Evolutionary conservation across 2,888 invertebrate genomes (phyloP).

Genomic region (Pedicia rivosa): DNA sequence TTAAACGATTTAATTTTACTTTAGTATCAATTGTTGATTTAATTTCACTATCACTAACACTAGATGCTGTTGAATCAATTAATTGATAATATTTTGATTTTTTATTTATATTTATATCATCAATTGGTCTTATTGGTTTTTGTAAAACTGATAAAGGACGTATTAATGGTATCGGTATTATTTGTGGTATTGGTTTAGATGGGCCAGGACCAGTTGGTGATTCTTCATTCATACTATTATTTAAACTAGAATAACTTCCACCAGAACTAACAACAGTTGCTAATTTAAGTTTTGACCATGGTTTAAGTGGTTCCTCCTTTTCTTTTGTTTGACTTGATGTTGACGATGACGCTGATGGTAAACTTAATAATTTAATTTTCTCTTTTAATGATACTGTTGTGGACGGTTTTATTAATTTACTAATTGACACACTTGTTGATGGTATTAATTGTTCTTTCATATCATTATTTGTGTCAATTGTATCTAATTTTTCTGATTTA

Average conservation of each 20-base stretch:
- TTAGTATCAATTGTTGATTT: slow-evolving; percentile 2
- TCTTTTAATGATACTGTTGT: slow-evolving; percentile 29
- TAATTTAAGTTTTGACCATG: slow-evolving; percentile 65
- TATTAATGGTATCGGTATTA: background rate
- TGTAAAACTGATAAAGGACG: background rate
- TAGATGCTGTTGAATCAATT: slow-evolving; percentile 6
- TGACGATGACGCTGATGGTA: slow-evolving; percentile 25
- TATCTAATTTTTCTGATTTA: slow-evolving; percentile 6
- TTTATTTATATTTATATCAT: slow-evolving; percentile 1
- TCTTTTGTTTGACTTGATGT: slow-evolving; percentile 15
- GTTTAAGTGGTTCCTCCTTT: slow-evolving; percentile 33
- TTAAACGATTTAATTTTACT: slow-evolving; percentile 12
- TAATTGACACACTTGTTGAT: slow-evolving; percentile 16
- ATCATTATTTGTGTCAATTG: slow-evolving; percentile 25
- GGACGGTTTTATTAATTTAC: slow-evolving; percentile 19
- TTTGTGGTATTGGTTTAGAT: background rate
- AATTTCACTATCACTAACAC: slow-evolving; percentile 12
- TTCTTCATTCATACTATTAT: slow-evolving; percentile 16
- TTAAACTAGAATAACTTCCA: slow-evolving; percentile 25
- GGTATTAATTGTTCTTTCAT: slow-evolving; percentile 18
- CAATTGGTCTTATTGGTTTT: background rate
- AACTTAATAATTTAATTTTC: slow-evolving; percentile 32
- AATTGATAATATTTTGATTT: slow-evolving; percentile 3
- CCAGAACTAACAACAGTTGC: slow-evolving; percentile 34
- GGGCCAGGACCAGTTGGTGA: slow-evolving; percentile 10